Conservation (phyloP, 2,888 invertebrate genomes). For the Meiosimyza platycephala region DNA sequence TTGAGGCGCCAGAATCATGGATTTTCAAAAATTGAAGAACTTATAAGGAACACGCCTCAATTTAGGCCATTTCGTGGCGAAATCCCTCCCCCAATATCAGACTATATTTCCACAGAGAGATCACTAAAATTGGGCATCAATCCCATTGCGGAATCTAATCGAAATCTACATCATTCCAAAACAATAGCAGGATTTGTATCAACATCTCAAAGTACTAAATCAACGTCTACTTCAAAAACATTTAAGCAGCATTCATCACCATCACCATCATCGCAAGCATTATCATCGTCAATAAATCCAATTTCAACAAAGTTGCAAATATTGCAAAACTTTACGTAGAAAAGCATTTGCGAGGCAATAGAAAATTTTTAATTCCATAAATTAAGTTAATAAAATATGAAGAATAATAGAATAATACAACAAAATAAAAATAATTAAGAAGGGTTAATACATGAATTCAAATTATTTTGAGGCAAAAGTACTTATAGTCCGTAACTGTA, state of each 20-base stretch:
- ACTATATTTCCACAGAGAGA: slow-evolving; percentile 63
- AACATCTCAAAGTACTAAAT: slow-evolving; percentile 44
- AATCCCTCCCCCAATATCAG: slow-evolving; percentile 73
- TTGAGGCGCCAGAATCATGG: slow-evolving; percentile 54
- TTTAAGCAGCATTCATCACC: slow-evolving; percentile 26
- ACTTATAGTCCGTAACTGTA: too few relatives aligned
- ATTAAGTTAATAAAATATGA: too few relatives aligned
- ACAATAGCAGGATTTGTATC: slow-evolving; percentile 35
- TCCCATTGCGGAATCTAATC: slow-evolving; percentile 50
- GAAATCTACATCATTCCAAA: not conserved
- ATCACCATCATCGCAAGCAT: slow-evolving; percentile 37
- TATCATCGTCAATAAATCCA: slow-evolving; percentile 54
- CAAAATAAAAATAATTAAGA: too few relatives aligned
- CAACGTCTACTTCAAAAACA: slow-evolving; percentile 34
- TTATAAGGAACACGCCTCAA: slow-evolving; percentile 76
- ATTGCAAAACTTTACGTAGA: slow-evolving; percentile 49
- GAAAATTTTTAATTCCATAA: slow-evolving; percentile 13
- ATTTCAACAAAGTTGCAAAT: slow-evolving; percentile 60
- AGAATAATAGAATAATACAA: too few relatives aligned
- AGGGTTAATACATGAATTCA: too few relatives aligned
- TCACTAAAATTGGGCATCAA: slow-evolving; percentile 60
- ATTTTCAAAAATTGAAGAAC: slow-evolving; percentile 70
- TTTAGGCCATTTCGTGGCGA: slow-evolving; percentile 81
- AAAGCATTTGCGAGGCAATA: slow-evolving; percentile 9
- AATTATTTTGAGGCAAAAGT: too few relatives aligned